A percentile compares a stretch with the other conserved stretches of the same genome.
Evolutionary conservation across 2,888 invertebrate species (phyloP).

Genomic region (Tachina fera): DNA sequence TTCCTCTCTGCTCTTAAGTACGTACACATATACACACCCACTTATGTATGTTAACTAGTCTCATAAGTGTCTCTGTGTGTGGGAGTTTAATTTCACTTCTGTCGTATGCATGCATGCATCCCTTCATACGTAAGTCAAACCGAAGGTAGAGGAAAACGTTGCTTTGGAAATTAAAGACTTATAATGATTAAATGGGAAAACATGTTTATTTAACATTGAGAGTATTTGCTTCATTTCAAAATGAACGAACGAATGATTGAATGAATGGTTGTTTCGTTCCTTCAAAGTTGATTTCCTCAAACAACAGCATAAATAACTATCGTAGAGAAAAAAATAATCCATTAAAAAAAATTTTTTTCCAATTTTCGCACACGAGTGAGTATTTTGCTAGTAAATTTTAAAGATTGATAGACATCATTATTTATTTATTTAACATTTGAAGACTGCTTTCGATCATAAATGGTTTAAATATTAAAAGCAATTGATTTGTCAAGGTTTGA

Average conservation of each 20-base stretch:
- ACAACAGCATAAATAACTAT: background rate
- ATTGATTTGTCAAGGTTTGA: conserved; percentile 9
- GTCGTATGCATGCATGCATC: conserved; percentile 24
- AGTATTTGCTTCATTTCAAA: conserved; percentile 43
- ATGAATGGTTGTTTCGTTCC: conserved; percentile 27
- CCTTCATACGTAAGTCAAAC: background rate
- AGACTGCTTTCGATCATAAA: conserved; percentile 29
- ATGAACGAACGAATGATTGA: conserved; percentile 27
- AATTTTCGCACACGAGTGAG: background rate
- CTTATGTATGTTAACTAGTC: background rate
- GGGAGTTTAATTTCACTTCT: conserved; percentile 41
- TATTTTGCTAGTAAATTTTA: background rate
- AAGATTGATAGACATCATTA: conserved; percentile 8
- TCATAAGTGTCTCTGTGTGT: conserved; percentile 42
- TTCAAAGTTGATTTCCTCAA: conserved; percentile 24
- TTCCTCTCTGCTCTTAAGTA: conserved; percentile 20
- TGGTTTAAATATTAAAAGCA: conserved; percentile 23
- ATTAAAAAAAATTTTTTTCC: conserved; percentile 10
- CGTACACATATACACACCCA: background rate
- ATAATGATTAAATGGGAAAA: conserved; percentile 50
- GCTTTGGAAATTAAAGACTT: conserved; percentile 59
- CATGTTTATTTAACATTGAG: conserved; percentile 56
- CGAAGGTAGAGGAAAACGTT: background rate
- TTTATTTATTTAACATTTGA: background rate
- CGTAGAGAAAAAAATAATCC: conserved; percentile 12